Base-by-base conservation (phyloP, 1,140 invertebrate species). In the Calephelis nemesis region DNA sequence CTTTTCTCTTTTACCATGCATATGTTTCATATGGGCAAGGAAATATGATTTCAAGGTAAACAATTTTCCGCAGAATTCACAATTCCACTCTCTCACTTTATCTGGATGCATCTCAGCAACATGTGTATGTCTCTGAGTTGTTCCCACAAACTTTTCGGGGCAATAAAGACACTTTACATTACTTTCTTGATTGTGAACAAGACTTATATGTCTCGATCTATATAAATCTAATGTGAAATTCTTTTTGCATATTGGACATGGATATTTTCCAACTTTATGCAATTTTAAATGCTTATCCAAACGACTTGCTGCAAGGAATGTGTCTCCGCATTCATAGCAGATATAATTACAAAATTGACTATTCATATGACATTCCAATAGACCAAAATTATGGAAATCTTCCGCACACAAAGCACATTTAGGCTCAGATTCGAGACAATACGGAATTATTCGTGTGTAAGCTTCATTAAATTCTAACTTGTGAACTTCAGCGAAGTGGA, bases 301-400 rank as follows among this genome's bases (percentile, higher is more conserved):
- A 0, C 87, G 60, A 8, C 62, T 72, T 0, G 69, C 67, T 0
- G 86, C 70, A 2, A 90, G 9, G 19, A 87, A 90, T 0, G 83
- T 82, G 39, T 87, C 82, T 0, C 87, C 88, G 42, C 88, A 88
- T 2, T 82, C 78, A 2, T 76, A 73, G 49, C 88, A 90, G 6
- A 90, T 78, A 8, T 88, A 83, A 12, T 83, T 90, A 13, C 75
- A 77, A 42, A 85, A 90, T 48, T 88, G 88, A 0, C 76, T 67
- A 12, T 90, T 90, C 88, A 90, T 90, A 68, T 90, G 88, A 0
- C 71, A 63, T 47, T 90, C 88, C 1, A 90, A 47, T 15, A 75
- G 73, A 1, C 80, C 75, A 47, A 80, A 88, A 12, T 82, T 82
- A 4, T 73, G 45, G 47, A 83, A 88, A 0, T 12, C 45, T 12